A percentile compares a stretch with the other conserved stretches of the same genome.
Evolutionary conservation across 2,113 vertebrate species (phyloP).

Genomic region (Corydoras sp.): DNA sequence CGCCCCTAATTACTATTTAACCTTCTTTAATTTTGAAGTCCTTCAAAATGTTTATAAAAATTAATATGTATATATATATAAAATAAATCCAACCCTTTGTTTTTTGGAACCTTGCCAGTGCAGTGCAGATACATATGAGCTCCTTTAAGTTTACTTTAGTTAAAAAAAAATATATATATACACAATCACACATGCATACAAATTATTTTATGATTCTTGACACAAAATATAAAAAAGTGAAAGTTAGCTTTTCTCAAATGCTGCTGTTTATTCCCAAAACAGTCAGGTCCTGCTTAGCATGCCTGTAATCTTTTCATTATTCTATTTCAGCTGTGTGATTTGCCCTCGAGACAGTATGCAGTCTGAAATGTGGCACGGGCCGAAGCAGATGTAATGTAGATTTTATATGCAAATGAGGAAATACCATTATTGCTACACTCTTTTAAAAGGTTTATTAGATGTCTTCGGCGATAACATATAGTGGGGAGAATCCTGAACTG

Average conservation of each 20-base stretch:
- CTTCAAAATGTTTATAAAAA: no score
- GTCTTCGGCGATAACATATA: constrained; percentile 35
- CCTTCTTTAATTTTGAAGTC: no score
- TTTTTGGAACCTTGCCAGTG: no score
- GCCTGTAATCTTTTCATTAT: constrained; percentile 35
- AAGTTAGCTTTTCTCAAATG: constrained; percentile 6
- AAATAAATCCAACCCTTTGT: no score
- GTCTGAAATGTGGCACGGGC: constrained; percentile 21
- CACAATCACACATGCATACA: not conserved
- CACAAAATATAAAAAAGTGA: not conserved
- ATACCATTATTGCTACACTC: constrained; percentile 38
- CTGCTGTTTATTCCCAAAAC: constrained; percentile 9
- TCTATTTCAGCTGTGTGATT: constrained; percentile 25
- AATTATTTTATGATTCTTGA: not conserved
- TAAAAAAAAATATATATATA: no score
- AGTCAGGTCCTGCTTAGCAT: constrained; percentile 21
- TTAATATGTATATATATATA: no score
- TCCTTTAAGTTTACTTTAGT: no score
- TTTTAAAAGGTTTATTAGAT: constrained; percentile 32
- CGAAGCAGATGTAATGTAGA: constrained; percentile 22
- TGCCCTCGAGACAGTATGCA: constrained; percentile 24
- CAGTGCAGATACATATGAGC: no score
- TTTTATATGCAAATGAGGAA: constrained; percentile 31
- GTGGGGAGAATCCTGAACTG: constrained; percentile 17
- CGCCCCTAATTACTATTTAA: no score